Base-by-base conservation (phyloP, 1,140 invertebrate species). In the Camponotus pennsylvanicus region DNA sequence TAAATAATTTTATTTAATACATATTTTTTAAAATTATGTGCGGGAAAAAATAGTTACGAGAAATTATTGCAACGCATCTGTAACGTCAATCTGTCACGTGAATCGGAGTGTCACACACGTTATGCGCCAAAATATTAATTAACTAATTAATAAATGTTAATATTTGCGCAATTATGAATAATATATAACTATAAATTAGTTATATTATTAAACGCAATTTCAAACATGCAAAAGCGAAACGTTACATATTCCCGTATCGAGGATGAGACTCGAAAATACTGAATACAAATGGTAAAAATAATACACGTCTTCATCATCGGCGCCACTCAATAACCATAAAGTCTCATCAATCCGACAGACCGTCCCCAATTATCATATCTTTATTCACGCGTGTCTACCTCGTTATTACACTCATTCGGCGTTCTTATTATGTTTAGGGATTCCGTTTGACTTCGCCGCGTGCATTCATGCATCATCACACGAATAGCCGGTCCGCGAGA, bases 341-440 rank as follows among this genome's bases (percentile, higher is more conserved):
- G 40, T 83, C 57, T 73, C 55, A 83, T 83, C 69, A 75, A 73
- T 82, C 67, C 27, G 79, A n/a, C 37, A n/a, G 45, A 57, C 13
- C 40, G 45, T 73, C 40, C 34, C 64, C 52, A 82, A 82, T 82
- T 73, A 82, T 11, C 79, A 82, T 82, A 82, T 63, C 55, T 70
- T 55, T 78, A 79, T 82, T 82, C 49, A 70, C 57, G 63, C 21
- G 55, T 61, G 87, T 84, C 87, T 88, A 77, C 77, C 66, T 61
- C 32, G 55, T 85, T 88, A 88, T 52, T 15, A 69, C 21, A 11
- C 52, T 70, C 21, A 37, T 70, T 69, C 32, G 45, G 32, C 18
- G 18, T 66, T 5, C 37, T 79, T 88, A 67, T 89, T 88, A 77
- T 32, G 21, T 13, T 52, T 52, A 52, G n/a, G 55, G 18, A 27